phyloP scores from a whole-genome alignment of 2,888 invertebrate genomes.

The Nematopogon swammerdamellus region DNA sequence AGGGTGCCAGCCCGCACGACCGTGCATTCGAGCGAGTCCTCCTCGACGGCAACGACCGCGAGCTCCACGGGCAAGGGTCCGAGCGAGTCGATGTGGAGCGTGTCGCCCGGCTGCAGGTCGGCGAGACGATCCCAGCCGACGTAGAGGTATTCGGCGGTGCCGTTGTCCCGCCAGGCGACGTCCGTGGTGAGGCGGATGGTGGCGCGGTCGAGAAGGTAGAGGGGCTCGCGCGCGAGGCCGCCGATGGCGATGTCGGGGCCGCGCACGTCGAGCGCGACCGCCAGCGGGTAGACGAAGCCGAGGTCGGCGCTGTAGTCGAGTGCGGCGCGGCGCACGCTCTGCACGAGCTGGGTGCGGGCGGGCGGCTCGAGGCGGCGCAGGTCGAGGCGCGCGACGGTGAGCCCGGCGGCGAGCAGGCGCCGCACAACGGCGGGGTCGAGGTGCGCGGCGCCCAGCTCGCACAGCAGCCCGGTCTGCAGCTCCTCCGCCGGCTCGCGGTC shows the following conservation, averaged over 20 bases:
- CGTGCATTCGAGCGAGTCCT: slow-evolving; percentile 47
- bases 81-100: slow-evolving; percentile 46
- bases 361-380: slow-evolving; percentile 39
- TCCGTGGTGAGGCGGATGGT: slow-evolving; percentile 49
- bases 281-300: slow-evolving; percentile 47
- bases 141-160: slow-evolving; percentile 52
- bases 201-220: slow-evolving; percentile 31
- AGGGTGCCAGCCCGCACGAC: slow-evolving; percentile 52
- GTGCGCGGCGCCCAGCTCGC: slow-evolving; percentile 37
- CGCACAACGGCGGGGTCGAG: slow-evolving; percentile 36
- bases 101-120: slow-evolving; percentile 46
- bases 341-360: slow-evolving; percentile 37
- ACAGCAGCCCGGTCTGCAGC: slow-evolving; percentile 43
- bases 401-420: slow-evolving; percentile 40
- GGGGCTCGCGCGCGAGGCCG: slow-evolving; percentile 18
- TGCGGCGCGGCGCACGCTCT: slow-evolving; percentile 43
- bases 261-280: slow-evolving; percentile 35
- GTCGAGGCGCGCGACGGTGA: slow-evolving; percentile 44
- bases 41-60: slow-evolving; percentile 31
- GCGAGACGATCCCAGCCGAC: slow-evolving; percentile 51
- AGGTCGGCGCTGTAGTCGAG: slow-evolving; percentile 45
- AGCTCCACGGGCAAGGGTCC: slow-evolving; percentile 33
- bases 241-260: slow-evolving; percentile 42
- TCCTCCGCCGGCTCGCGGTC: slow-evolving; percentile 39
- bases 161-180: slow-evolving; percentile 48